Percentiles rank a stretch among this genome's conserved stretches.
Conservation (phyloP, 2,888 invertebrate species). For the Drosophila testacea region DNA sequence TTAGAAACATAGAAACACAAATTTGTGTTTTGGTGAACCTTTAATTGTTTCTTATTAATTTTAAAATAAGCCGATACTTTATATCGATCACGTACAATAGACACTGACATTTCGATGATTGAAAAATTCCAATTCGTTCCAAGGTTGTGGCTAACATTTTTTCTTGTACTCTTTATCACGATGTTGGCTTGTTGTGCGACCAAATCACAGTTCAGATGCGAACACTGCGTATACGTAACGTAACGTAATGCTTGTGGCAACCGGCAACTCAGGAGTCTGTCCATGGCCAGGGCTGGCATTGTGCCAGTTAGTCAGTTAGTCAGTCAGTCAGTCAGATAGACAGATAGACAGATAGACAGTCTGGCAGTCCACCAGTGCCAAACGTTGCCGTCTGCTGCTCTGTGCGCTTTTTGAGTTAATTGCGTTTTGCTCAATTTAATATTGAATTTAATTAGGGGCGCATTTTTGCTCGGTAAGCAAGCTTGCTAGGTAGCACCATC, state of each 20-base stretch:
- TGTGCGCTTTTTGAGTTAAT: conserved; percentile 78
- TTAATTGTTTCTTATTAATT: too few species aligned
- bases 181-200: conserved; percentile 1
- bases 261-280: conserved; percentile 5
- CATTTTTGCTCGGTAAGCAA: conserved; percentile 72
- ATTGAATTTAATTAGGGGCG: conserved; percentile 82
- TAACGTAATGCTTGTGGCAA: conserved; percentile 14
- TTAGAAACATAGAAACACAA: neutral
- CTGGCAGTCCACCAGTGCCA: conserved; percentile 19
- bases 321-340: neutral
- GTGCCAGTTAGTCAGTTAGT: conserved; percentile 23
- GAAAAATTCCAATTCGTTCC: neutral
- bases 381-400: conserved; percentile 24
- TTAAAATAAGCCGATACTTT: neutral
- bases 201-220: conserved; percentile 46
- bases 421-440: conserved; percentile 82
- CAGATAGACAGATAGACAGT: neutral
- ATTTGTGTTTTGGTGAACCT: too few species aligned
- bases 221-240: conserved; percentile 35
- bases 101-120: neutral
- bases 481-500: conserved; percentile 33
- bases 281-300: conserved; percentile 28
- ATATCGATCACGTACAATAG: neutral
- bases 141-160: neutral
- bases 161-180: conserved; percentile 10